phyloP scores from a whole-genome alignment of 2,113 vertebrate genomes.

The Neodon shergylaensis region DNA sequence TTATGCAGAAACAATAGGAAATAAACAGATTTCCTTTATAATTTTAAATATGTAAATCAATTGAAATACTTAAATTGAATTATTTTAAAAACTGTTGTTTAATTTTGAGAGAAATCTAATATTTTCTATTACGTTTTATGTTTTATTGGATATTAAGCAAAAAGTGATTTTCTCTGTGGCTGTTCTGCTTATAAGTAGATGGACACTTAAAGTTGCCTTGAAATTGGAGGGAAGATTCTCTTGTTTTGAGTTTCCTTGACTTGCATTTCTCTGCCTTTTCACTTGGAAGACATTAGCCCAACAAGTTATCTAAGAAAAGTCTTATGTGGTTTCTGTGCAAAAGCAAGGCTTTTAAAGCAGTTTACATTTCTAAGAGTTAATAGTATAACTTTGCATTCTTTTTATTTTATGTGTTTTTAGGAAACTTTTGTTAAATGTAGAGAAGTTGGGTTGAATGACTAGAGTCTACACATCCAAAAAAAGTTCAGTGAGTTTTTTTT shows the following conservation, averaged over 20 bases:
- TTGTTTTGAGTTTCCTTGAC: not conserved
- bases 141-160: not conserved
- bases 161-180: not conserved
- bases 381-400: not conserved
- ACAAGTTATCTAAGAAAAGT: not conserved
- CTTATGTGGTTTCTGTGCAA: not conserved
- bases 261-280: constrained; percentile 10
- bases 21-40: not conserved
- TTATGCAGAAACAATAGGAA: not conserved
- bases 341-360: not conserved
- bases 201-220: not conserved
- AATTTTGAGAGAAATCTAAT: constrained; percentile 28
- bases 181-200: not conserved
- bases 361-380: not conserved
- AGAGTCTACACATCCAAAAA: constrained; percentile 25
- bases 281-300: not conserved
- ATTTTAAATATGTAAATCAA: not conserved
- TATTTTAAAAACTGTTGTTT: not conserved
- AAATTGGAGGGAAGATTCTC: not conserved
- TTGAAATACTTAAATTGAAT: constrained; percentile 30
- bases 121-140: not conserved
- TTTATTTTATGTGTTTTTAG: not conserved
- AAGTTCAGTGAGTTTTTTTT: not conserved
- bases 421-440: constrained; percentile 2
- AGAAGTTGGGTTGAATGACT: not conserved